Evolutionary conservation across 2,888 invertebrate species (phyloP).

Genomic region (Pherbina coryleti): DNA sequence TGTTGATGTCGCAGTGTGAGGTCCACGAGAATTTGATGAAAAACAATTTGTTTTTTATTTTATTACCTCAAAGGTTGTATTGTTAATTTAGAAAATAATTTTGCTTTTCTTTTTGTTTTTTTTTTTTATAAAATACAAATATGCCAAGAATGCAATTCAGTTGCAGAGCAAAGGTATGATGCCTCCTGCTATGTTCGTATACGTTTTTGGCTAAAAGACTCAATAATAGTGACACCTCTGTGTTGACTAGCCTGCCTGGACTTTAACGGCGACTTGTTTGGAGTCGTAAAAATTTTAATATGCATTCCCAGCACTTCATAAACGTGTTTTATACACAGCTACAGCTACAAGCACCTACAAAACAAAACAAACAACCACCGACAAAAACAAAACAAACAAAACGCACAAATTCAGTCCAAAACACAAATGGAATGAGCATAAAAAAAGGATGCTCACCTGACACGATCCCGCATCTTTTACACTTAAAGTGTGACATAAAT

Average conservation of each 20-base stretch:
- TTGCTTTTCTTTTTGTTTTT: background rate
- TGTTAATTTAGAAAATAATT: background rate
- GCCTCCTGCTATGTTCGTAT: background rate
- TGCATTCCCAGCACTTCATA: slow-evolving; percentile 29
- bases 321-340: background rate
- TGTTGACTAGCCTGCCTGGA: background rate
- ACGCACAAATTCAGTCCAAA: background rate
- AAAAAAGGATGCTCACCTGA: slow-evolving; percentile 61
- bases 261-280: background rate
- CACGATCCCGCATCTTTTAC: slow-evolving; percentile 54
- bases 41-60: background rate
- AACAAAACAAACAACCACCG: background rate
- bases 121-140: background rate
- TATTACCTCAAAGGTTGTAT: background rate
- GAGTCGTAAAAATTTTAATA: slow-evolving; percentile 29
- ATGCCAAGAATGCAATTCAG: background rate
- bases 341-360: background rate
- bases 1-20: slow-evolving; percentile 4
- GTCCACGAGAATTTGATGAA: background rate
- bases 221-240: slow-evolving; percentile 12
- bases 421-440: slow-evolving; percentile 33
- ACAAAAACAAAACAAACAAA: background rate
- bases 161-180: background rate
- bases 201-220: background rate
- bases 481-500: slow-evolving; percentile 61